Percentiles rank a stretch among this genome's conserved stretches.
These are phyloP conservation scores for Hydrolagus colliei DNA, from an alignment of 2,797 vertebrate genomes.

Conservation along the genomic window DNA sequence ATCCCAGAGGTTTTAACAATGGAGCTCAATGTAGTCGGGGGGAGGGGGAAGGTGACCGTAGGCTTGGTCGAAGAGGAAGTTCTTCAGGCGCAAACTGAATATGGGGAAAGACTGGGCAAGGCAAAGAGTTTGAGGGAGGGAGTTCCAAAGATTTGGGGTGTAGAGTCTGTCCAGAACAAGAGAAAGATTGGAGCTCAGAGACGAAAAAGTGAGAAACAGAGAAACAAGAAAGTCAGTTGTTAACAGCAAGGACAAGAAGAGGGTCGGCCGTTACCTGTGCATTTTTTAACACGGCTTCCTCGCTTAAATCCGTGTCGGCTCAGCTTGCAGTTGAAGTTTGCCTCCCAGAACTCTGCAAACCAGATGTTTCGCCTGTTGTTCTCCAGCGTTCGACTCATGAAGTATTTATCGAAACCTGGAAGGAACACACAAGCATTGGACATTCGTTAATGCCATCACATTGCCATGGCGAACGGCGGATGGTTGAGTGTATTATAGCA, in stretches of 20 bases:
- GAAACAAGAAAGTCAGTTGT: too few species aligned
- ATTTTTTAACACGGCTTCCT: conserved; percentile 85
- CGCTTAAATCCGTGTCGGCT: conserved; percentile 83
- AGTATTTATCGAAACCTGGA: conserved; percentile 88
- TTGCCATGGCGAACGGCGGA: background rate
- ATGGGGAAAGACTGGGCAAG: too few species aligned
- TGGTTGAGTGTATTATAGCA: too few species aligned
- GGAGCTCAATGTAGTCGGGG: too few species aligned
- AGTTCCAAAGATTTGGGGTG: too few species aligned
- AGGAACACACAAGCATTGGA: conserved; percentile 18
- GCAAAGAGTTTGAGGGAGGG: too few species aligned
- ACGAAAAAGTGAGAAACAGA: background rate
- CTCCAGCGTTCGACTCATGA: conserved; percentile 83
- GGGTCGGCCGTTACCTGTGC: conserved; percentile 70
- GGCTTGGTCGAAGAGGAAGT: too few species aligned
- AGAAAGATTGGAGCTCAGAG: background rate
- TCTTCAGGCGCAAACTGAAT: too few species aligned
- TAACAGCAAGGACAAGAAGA: background rate
- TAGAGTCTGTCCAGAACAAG: background rate
- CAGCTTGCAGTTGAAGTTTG: conserved; percentile 92
- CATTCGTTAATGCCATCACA: background rate
- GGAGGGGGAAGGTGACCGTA: too few species aligned
- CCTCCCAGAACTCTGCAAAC: conserved; percentile 95
- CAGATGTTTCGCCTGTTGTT: conserved; percentile 93
- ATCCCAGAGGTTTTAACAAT: too few species aligned